Conservation (phyloP, 2,113 vertebrate species). For the Halcyon senegalensis region DNA sequence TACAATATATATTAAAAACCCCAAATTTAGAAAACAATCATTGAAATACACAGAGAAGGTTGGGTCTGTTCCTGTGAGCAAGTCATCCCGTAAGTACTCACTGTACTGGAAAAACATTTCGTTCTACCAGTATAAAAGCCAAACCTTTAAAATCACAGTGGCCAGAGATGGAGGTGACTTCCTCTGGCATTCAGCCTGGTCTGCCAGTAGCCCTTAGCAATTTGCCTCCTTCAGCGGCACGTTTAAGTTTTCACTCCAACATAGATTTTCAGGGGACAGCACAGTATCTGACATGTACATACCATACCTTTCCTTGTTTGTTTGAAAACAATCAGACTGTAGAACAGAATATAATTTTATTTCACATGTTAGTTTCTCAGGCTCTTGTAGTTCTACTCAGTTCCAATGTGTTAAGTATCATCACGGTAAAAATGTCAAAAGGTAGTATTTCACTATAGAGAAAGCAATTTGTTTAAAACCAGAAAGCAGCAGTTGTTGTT, state of each 20-base stretch:
- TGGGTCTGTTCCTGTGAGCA: not conserved
- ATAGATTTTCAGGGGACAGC: not conserved
- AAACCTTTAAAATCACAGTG: not conserved
- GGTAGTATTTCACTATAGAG: not conserved
- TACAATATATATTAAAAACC: not conserved
- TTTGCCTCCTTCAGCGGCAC: not conserved
- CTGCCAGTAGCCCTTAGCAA: not conserved
- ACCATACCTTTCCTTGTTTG: not conserved
- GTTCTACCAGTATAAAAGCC: not conserved
- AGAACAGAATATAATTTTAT: not conserved
- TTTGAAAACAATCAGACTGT: accelerated
- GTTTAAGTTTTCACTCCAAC: not conserved
- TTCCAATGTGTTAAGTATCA: not conserved
- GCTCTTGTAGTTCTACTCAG: not conserved
- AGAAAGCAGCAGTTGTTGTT: slow-evolving; percentile 43
- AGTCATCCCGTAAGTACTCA: not conserved
- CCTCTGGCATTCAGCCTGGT: not conserved
- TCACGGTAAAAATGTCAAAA: not conserved
- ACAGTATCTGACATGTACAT: not conserved
- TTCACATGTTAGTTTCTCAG: not conserved
- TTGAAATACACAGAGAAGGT: not conserved
- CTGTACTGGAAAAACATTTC: not conserved
- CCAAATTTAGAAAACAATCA: not conserved
- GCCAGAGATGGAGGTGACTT: not conserved
- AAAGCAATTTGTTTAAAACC: not conserved